Evolutionary conservation across 1,140 invertebrate species (phyloP).

Genomic region (Homalodisca vitripennis): DNA sequence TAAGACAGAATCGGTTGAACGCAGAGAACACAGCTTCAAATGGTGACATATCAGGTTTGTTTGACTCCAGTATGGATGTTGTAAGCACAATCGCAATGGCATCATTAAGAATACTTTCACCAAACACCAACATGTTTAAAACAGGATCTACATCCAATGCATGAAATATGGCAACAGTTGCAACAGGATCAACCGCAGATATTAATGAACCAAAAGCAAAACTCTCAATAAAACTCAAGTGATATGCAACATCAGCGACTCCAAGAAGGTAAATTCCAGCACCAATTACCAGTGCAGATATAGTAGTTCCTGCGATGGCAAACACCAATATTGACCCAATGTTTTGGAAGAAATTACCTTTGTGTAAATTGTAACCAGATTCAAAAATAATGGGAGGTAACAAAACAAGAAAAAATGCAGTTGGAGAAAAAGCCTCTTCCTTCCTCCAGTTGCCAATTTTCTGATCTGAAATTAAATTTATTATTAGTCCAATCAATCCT

Average conservation of each 20-base stretch:
- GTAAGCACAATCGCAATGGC: slow-evolving; percentile 97
- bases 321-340: slow-evolving; percentile 94
- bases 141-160: slow-evolving; percentile 94
- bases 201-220: slow-evolving; percentile 98
- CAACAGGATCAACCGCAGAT: slow-evolving; percentile 98
- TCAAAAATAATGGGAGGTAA: slow-evolving; percentile 99
- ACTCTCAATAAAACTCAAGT: slow-evolving; percentile 90
- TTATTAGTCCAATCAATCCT: slow-evolving; percentile 85
- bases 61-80: slow-evolving; percentile 79
- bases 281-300: slow-evolving; percentile 92
- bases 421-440: slow-evolving; percentile 96
- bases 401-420: slow-evolving; percentile 94
- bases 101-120: slow-evolving; percentile 97
- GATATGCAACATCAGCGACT: slow-evolving; percentile 84
- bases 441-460: slow-evolving; percentile 93
- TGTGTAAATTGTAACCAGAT: slow-evolving; percentile 97
- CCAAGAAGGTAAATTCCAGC: slow-evolving; percentile 94
- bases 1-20: slow-evolving; percentile 88
- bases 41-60: slow-evolving; percentile 66
- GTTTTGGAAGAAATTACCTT: slow-evolving; percentile 98
- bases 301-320: slow-evolving; percentile 94
- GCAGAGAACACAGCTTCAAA: slow-evolving; percentile 87
- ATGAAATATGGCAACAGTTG: slow-evolving; percentile 97
- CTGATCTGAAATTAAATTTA: slow-evolving; percentile 87
- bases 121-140: slow-evolving; percentile 98